Conservation (phyloP, 2,113 vertebrate genomes). For the Athene noctua region DNA sequence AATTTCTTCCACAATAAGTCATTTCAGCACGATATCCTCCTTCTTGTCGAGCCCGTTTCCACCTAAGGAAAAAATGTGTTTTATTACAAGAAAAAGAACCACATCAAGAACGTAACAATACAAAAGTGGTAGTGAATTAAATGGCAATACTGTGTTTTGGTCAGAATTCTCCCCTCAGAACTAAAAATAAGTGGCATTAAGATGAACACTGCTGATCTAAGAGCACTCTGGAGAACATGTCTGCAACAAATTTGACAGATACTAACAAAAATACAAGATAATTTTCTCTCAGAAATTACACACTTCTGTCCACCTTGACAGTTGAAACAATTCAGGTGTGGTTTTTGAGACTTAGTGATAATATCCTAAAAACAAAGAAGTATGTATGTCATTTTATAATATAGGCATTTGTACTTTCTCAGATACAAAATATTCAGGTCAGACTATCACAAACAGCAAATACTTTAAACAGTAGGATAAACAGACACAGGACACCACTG, state of each 20-base stretch:
- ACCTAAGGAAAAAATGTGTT: slow-evolving; percentile 69
- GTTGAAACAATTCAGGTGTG: not conserved
- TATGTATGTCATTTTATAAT: not conserved
- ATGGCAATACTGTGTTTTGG: not conserved
- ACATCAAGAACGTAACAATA: not conserved
- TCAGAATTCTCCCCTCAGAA: not conserved
- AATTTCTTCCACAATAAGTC: slow-evolving; percentile 87
- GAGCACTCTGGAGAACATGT: not conserved
- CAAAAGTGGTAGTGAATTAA: not conserved
- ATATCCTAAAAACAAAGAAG: not conserved
- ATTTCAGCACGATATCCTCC: slow-evolving; percentile 84
- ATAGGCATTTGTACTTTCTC: not conserved
- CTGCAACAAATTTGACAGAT: not conserved
- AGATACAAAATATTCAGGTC: not conserved
- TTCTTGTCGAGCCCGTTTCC: slow-evolving; percentile 83
- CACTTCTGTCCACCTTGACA: not conserved
- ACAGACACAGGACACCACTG: not conserved
- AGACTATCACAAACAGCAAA: not conserved
- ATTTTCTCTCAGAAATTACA: not conserved
- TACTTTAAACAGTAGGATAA: not conserved
- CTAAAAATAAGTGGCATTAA: not conserved
- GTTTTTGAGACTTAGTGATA: not conserved
- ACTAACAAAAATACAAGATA: not conserved
- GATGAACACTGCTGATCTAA: not conserved
- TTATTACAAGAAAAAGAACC: not conserved